Conservation (phyloP, 2,888 invertebrate genomes). For the Empis stercorea region DNA sequence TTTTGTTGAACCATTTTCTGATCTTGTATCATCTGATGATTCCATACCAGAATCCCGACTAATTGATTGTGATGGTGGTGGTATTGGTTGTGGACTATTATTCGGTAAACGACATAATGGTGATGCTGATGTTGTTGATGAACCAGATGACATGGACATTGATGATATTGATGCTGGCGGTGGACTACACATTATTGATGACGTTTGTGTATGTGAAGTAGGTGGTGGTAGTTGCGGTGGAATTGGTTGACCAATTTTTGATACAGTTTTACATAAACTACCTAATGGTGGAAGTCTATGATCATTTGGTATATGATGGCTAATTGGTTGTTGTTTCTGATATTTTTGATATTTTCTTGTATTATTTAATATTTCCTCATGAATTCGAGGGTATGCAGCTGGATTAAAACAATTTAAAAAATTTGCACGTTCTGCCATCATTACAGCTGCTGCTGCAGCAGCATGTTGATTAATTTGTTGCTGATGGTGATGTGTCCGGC, state of each 20-base stretch:
- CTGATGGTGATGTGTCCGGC: slow-evolving; percentile 7
- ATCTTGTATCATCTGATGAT: slow-evolving; percentile 35
- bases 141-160: slow-evolving; percentile 18
- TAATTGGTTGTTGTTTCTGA: slow-evolving; percentile 7
- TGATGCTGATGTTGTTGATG: slow-evolving; percentile 14
- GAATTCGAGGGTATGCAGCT: slow-evolving; percentile 33
- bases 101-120: slow-evolving; percentile 13
- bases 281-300: slow-evolving; percentile 46
- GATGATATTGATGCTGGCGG: slow-evolving; percentile 16
- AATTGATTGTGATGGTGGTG: slow-evolving; percentile 31
- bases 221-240: slow-evolving; percentile 16
- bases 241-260: slow-evolving; percentile 45
- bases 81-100: slow-evolving; percentile 32
- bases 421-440: slow-evolving; percentile 34
- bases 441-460: slow-evolving; percentile 30
- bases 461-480: slow-evolving; percentile 25
- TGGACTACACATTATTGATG: slow-evolving; percentile 14
- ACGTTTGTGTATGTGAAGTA: slow-evolving; percentile 14
- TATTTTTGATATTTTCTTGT: slow-evolving; percentile 13
- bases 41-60: slow-evolving; percentile 37
- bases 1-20: slow-evolving; percentile 31
- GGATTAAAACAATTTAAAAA: slow-evolving; percentile 35
- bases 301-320: background rate
- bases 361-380: slow-evolving; percentile 34
- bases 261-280: slow-evolving; percentile 54